Conservation (phyloP, 2,113 vertebrate species). For the Perca fluviatilis region DNA sequence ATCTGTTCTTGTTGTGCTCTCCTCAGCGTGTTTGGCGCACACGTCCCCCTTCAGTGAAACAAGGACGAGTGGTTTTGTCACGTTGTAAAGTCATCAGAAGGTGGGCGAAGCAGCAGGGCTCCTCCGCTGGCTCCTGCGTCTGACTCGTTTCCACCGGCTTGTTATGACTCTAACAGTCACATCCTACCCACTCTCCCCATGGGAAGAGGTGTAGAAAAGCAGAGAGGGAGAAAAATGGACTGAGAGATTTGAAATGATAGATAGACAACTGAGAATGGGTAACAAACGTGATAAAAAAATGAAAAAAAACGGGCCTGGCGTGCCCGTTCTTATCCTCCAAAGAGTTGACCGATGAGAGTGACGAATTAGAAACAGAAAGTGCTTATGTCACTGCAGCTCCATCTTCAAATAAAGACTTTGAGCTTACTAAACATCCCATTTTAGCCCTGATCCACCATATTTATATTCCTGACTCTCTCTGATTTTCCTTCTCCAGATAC, state of each 20-base stretch:
- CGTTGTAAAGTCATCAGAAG: slow-evolving; percentile 84
- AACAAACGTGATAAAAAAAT: background rate
- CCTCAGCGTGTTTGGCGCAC: slow-evolving; percentile 28
- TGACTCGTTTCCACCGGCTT: slow-evolving; percentile 72
- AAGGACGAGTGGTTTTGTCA: slow-evolving; percentile 60
- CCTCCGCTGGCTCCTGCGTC: slow-evolving; percentile 61
- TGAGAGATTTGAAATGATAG: background rate
- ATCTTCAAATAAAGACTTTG: slow-evolving; percentile 14
- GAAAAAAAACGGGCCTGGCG: background rate
- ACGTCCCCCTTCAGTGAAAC: slow-evolving; percentile 26
- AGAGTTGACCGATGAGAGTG: slow-evolving; percentile 26
- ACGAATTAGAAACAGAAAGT: slow-evolving; percentile 15
- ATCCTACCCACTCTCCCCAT: slow-evolving; percentile 69
- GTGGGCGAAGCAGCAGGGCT: slow-evolving; percentile 72
- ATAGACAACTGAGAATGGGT: slow-evolving; percentile 10
- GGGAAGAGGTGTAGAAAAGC: slow-evolving; percentile 36
- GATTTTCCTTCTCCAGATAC: background rate
- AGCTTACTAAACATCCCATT: background rate
- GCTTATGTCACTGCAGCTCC: background rate
- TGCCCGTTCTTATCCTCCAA: slow-evolving; percentile 6
- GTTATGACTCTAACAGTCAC: slow-evolving; percentile 82
- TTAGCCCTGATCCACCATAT: background rate
- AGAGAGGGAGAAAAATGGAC: slow-evolving; percentile 15
- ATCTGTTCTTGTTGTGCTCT: slow-evolving; percentile 6
- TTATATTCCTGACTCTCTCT: slow-evolving; percentile 8